Evolutionary conservation across 2,888 invertebrate species (phyloP).

Genomic region (Cheilosia pagana): DNA sequence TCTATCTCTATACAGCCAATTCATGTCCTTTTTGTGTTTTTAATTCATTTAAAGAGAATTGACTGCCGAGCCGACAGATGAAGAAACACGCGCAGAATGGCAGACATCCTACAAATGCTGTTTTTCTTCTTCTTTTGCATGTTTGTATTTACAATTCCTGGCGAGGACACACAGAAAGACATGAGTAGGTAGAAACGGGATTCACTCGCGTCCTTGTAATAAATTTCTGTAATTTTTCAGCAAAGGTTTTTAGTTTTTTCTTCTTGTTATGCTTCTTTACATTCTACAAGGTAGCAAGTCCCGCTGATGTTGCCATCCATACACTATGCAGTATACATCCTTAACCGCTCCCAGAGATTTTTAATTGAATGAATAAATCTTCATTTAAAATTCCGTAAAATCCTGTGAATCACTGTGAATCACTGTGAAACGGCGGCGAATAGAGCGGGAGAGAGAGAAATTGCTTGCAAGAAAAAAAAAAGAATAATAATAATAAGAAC

Average conservation of each 20-base stretch:
- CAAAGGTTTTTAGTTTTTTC: constrained; percentile 17
- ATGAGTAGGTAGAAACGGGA: constrained; percentile 51
- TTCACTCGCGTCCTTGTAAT: constrained; percentile 69
- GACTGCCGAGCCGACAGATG: constrained; percentile 26
- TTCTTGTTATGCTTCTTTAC: constrained; percentile 15
- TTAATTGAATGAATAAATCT: constrained; percentile 75
- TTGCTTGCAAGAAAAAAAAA: constrained; percentile 9
- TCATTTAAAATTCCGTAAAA: constrained; percentile 66
- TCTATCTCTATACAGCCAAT: constrained; percentile 40
- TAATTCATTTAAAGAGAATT: constrained; percentile 69
- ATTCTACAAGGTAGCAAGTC: constrained; percentile 29
- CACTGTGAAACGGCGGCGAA: not conserved
- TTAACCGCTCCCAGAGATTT: constrained; percentile 63
- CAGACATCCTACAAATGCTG: constrained; percentile 11
- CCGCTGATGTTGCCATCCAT: constrained; percentile 12
- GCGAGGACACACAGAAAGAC: constrained; percentile 36
- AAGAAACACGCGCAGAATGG: constrained; percentile 41
- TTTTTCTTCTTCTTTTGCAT: not conserved
- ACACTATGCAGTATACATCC: constrained; percentile 5
- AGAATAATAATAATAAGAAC: constrained; percentile 14
- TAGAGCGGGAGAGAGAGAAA: not conserved
- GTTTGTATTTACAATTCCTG: constrained; percentile 29
- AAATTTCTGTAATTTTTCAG: constrained; percentile 63
- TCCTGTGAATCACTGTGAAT: constrained; percentile 40
- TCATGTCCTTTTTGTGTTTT: constrained; percentile 50